Evolutionary conservation across 2,113 vertebrate genomes (phyloP).

Genomic region (Halcyon senegalensis): DNA sequence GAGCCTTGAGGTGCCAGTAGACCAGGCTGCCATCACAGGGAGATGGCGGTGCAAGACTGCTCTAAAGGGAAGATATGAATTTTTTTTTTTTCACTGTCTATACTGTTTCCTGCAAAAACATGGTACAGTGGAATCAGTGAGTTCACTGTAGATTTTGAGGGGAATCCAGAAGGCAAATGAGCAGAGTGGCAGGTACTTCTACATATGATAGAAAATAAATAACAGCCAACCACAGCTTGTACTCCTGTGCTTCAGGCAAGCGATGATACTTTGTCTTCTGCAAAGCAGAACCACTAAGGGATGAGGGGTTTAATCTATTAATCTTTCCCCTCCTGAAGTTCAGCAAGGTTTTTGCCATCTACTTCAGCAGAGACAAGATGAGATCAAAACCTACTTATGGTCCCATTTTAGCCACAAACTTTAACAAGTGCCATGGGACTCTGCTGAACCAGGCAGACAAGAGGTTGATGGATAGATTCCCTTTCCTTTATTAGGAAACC

Average conservation of each 20-base stretch:
- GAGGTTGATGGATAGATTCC: not conserved
- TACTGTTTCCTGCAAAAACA: not conserved
- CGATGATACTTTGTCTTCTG: not conserved
- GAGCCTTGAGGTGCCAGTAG: not conserved
- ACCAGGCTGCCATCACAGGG: not conserved
- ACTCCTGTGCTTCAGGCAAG: not conserved
- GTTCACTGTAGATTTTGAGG: not conserved
- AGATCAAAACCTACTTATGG: not conserved
- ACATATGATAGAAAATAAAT: not conserved
- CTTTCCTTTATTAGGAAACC: not conserved
- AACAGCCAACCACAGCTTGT: not conserved
- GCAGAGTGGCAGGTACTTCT: not conserved
- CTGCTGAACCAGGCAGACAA: not conserved
- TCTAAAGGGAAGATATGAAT: not conserved
- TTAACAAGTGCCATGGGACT: not conserved
- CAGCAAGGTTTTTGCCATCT: not conserved
- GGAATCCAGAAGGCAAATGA: not conserved
- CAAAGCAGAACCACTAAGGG: not conserved
- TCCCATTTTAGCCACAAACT: not conserved
- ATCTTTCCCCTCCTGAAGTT: not conserved
- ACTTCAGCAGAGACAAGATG: not conserved
- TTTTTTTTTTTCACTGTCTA: not conserved
- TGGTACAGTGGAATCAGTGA: not conserved
- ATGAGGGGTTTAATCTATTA: not conserved
- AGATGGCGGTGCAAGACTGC: not conserved